Percentiles rank a stretch among this genome's conserved stretches.
Evolutionary conservation across 2,888 invertebrate genomes (phyloP).

Genomic region (Apantesis nais): DNA sequence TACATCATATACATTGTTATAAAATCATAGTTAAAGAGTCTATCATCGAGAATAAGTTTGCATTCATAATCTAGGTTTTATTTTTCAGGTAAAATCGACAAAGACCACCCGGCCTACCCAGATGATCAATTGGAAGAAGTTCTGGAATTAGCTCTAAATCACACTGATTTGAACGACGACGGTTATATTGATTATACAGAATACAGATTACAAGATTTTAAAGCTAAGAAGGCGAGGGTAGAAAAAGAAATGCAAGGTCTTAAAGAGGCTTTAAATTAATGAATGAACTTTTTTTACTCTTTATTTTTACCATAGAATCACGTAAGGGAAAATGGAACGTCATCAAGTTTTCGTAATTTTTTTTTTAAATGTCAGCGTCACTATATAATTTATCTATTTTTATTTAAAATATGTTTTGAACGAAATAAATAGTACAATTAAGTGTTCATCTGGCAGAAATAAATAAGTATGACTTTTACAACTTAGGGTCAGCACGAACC

Average conservation of each 20-base stretch:
- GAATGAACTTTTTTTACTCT: neutral
- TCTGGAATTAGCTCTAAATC: slow-evolving; percentile 87
- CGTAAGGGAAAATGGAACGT: no score
- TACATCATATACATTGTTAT: no score
- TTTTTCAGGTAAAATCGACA: slow-evolving; percentile 71
- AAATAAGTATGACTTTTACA: no score
- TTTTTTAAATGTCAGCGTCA: neutral
- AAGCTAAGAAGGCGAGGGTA: slow-evolving; percentile 54
- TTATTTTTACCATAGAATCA: neutral
- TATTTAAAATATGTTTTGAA: no score
- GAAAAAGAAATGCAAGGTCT: slow-evolving; percentile 9
- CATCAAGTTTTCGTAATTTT: neutral
- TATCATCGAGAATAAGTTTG: neutral
- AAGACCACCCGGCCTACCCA: slow-evolving; percentile 68
- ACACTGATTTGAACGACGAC: slow-evolving; percentile 89
- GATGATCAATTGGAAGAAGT: slow-evolving; percentile 84
- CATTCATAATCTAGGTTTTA: neutral
- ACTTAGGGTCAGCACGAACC: no score
- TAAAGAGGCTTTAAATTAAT: neutral
- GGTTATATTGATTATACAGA: slow-evolving; percentile 90
- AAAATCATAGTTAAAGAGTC: neutral
- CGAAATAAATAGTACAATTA: no score
- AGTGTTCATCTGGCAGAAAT: no score
- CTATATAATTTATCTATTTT: neutral
- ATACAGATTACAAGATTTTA: slow-evolving; percentile 72